Conservation (phyloP, 2,113 vertebrate genomes). For the Speoplatyrhinus poulsoni region DNA sequence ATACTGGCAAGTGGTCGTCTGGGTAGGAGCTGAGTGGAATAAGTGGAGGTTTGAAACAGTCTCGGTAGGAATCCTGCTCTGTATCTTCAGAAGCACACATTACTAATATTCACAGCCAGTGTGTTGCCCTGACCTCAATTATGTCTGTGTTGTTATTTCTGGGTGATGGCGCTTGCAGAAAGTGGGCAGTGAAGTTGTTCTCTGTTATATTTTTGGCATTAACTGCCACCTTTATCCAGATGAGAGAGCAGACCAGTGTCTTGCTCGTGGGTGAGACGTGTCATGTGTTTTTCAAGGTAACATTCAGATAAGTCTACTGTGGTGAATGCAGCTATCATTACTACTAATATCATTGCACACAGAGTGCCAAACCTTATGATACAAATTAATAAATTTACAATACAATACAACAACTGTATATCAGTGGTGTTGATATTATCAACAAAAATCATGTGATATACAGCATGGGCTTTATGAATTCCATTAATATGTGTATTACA, state of each 20-base stretch:
- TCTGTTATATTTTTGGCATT: background rate
- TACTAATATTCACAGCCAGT: background rate
- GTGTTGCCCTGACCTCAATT: background rate
- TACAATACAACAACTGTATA: background rate
- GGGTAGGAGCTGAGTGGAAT: background rate
- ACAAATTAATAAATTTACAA: too few species aligned
- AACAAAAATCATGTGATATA: background rate
- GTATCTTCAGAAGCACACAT: background rate
- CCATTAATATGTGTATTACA: background rate
- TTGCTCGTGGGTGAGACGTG: background rate
- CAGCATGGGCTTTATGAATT: too few species aligned
- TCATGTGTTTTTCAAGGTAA: too few species aligned
- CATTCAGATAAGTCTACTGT: too few species aligned
- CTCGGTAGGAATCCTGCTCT: background rate
- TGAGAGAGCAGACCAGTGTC: background rate
- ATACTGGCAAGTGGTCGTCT: background rate
- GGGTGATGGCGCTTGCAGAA: background rate
- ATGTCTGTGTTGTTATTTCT: background rate
- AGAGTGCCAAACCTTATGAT: too few species aligned
- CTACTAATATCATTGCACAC: too few species aligned
- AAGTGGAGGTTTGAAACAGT: background rate
- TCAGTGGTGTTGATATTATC: background rate
- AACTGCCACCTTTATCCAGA: background rate
- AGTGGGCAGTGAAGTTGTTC: background rate
- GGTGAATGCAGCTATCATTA: too few species aligned